Conservation (phyloP, 1,140 invertebrate genomes). For the Panonychus citri region DNA sequence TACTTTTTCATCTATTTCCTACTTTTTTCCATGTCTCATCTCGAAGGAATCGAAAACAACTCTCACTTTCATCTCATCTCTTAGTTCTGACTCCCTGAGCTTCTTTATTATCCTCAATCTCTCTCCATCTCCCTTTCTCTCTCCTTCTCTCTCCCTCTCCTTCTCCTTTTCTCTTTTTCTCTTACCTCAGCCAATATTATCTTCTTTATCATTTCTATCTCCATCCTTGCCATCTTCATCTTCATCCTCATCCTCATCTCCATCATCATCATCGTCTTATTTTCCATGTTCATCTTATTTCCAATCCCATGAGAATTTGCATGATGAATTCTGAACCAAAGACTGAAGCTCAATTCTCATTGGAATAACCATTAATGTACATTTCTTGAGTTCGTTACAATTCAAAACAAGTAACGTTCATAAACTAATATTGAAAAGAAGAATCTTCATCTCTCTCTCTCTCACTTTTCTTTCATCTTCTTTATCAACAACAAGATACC, state of each 20-base stretch:
- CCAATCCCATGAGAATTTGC: not conserved
- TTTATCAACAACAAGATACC: too few relatives aligned
- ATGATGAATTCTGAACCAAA: not conserved
- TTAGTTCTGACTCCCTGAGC: too few relatives aligned
- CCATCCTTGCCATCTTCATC: not conserved
- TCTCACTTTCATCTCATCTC: too few relatives aligned
- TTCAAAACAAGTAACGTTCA: too few relatives aligned
- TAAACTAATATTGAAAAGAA: too few relatives aligned
- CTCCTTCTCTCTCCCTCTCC: not conserved
- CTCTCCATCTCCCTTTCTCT: not conserved
- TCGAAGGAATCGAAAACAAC: too few relatives aligned
- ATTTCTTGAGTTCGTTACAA: too few relatives aligned
- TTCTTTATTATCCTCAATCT: not conserved
- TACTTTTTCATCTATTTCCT: too few relatives aligned
- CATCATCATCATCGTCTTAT: not conserved
- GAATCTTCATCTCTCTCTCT: too few relatives aligned
- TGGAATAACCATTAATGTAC: too few relatives aligned
- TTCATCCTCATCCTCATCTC: not conserved
- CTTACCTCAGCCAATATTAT: not conserved
- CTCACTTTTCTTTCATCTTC: too few relatives aligned
- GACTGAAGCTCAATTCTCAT: not conserved
- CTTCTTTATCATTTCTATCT: slow-evolving; percentile 1
- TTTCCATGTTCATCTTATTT: not conserved
- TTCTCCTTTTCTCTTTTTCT: not conserved
- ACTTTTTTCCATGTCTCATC: too few relatives aligned